phyloP scores from a whole-genome alignment of 2,113 vertebrate species.

The Abramis brama region DNA sequence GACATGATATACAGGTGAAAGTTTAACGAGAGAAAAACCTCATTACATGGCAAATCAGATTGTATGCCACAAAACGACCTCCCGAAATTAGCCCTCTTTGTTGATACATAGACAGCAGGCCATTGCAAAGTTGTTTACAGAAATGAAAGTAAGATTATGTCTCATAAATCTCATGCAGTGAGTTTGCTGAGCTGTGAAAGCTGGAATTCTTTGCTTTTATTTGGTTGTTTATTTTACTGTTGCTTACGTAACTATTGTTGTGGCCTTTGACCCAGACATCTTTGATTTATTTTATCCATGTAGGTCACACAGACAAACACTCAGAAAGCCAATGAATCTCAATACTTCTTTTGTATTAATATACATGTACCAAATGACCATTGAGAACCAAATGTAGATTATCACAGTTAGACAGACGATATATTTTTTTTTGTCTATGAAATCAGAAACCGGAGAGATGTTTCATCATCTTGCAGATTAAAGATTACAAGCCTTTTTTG shows the following conservation, averaged over 20 bases:
- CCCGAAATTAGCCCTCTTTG: neutral
- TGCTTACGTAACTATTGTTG: neutral
- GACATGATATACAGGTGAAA: conserved; percentile 14
- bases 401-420: neutral
- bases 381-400: neutral
- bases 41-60: conserved; percentile 26
- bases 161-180: neutral
- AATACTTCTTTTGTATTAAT: neutral
- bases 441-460: conserved; percentile 1
- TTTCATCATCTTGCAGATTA: neutral
- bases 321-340: neutral
- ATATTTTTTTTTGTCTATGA: neutral
- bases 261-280: neutral
- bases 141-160: neutral
- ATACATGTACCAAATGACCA: neutral
- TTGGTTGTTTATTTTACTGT: neutral
- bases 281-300: conserved; percentile 14
- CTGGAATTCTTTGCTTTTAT: neutral
- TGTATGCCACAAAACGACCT: neutral
- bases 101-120: conserved; percentile 22
- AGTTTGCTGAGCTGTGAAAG: neutral
- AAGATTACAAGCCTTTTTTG: conserved; percentile 28
- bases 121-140: neutral
- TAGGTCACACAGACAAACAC: conserved; percentile 2
- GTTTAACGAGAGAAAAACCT: conserved; percentile 15